These are phyloP conservation scores for Steatocranus sp. DNA, from an alignment of 2,797 vertebrate species.

Conservation along the genomic window DNA sequence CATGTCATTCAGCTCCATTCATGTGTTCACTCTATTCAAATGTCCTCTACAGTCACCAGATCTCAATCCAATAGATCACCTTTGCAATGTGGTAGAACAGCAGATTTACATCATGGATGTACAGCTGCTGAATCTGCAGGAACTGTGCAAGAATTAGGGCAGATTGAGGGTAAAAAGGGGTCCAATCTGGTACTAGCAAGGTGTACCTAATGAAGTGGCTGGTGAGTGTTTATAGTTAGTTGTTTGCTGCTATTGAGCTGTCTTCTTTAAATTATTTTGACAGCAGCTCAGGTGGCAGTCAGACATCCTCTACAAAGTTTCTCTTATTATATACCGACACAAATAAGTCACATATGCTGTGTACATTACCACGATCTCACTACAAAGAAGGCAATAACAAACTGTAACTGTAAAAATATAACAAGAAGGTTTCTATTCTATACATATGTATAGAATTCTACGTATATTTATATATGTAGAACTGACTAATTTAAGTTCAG, in stretches of 20 bases:
- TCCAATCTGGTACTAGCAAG: background rate
- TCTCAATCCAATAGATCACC: background rate
- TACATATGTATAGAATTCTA: background rate
- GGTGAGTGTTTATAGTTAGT: background rate
- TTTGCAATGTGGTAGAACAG: background rate
- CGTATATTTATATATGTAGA: background rate
- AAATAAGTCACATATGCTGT: background rate
- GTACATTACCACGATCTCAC: background rate
- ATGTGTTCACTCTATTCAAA: background rate
- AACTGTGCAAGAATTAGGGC: background rate
- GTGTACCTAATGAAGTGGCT: background rate
- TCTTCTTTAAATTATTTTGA: background rate
- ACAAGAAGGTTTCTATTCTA: background rate
- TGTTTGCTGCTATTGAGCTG: background rate
- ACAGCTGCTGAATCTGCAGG: background rate
- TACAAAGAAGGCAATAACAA: background rate
- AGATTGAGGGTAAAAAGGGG: background rate
- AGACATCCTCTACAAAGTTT: background rate
- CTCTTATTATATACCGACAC: background rate
- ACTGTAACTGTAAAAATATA: background rate
- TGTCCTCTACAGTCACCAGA: background rate
- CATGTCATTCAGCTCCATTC: background rate
- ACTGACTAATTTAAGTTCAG: conserved; percentile 11
- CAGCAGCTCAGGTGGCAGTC: conserved; percentile 2
- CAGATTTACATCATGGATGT: background rate